phyloP scores from a whole-genome alignment of 2,888 invertebrate species.

The Auanema freiburgensis region DNA sequence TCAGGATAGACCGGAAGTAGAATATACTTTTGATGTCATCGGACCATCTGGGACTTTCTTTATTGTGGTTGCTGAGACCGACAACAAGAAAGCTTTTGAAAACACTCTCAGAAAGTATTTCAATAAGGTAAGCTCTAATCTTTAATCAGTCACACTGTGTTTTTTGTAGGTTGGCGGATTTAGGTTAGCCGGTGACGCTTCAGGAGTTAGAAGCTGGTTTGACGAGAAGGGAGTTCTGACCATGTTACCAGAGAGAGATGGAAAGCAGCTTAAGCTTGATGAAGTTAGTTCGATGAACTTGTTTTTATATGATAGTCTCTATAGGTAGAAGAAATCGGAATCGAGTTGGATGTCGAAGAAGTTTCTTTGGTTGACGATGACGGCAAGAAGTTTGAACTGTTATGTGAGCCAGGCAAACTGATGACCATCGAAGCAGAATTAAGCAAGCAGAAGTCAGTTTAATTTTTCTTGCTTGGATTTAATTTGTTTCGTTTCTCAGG shows the following conservation, averaged over 20 bases:
- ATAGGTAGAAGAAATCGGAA: constrained; percentile 53
- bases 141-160: constrained; percentile 1
- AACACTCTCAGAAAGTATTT: constrained; percentile 45
- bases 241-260: constrained; percentile 30
- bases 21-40: constrained; percentile 50
- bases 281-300: no score
- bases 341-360: constrained; percentile 60
- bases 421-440: constrained; percentile 35
- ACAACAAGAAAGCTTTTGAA: constrained; percentile 42
- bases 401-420: constrained; percentile 41
- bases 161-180: constrained; percentile 50
- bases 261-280: constrained; percentile 33
- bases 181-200: constrained; percentile 44
- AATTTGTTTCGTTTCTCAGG: no score
- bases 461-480: no score
- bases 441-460: constrained; percentile 26
- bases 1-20: constrained; percentile 56
- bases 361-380: constrained; percentile 41
- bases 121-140: constrained; percentile 44
- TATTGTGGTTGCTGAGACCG: constrained; percentile 53
- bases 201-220: constrained; percentile 50
- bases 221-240: constrained; percentile 49
- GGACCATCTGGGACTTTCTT: constrained; percentile 57
- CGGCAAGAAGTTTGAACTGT: constrained; percentile 43
- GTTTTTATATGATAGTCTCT: constrained; percentile 4